Evolutionary conservation across 37 sponge, comb jelly and placozoan genomes (phyloP).

Genomic region (Amphimedon queenslandica): DNA sequence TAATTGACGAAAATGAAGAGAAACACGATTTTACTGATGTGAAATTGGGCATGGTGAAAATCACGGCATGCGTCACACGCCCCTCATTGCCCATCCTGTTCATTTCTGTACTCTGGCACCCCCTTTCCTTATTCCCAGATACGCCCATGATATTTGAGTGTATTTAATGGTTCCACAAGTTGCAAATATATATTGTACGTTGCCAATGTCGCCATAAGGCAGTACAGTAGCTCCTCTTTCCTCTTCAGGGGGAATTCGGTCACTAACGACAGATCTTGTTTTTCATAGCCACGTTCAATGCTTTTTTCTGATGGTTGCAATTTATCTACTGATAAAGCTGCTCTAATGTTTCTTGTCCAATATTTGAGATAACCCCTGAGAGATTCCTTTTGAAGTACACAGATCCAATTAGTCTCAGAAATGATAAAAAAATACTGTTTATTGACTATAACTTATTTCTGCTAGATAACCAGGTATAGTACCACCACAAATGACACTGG

Average conservation of each 20-base stretch:
- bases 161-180: neutral
- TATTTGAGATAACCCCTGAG: neutral
- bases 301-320: neutral
- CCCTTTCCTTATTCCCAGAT: too few species aligned
- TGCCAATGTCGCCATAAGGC: slow-evolving; percentile 3
- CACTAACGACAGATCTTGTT: neutral
- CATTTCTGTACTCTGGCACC: too few species aligned
- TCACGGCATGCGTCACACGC: too few species aligned
- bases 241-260: neutral
- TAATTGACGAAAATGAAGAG: too few species aligned
- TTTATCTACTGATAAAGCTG: slow-evolving; percentile 5
- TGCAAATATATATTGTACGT: neutral
- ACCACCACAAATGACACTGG: neutral
- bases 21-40: too few species aligned
- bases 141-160: neutral
- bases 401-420: slow-evolving; percentile 6
- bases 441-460: neutral
- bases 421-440: neutral
- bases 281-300: neutral
- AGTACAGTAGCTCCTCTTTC: neutral
- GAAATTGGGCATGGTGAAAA: too few species aligned
- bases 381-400: slow-evolving; percentile 7
- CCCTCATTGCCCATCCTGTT: too few species aligned
- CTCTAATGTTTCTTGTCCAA: neutral
- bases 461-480: neutral